Evolutionary conservation across 1,140 invertebrate species (phyloP), one percentile per base, ranked within the genome.

Genomic region (Leptoteleia sp.): DNA sequence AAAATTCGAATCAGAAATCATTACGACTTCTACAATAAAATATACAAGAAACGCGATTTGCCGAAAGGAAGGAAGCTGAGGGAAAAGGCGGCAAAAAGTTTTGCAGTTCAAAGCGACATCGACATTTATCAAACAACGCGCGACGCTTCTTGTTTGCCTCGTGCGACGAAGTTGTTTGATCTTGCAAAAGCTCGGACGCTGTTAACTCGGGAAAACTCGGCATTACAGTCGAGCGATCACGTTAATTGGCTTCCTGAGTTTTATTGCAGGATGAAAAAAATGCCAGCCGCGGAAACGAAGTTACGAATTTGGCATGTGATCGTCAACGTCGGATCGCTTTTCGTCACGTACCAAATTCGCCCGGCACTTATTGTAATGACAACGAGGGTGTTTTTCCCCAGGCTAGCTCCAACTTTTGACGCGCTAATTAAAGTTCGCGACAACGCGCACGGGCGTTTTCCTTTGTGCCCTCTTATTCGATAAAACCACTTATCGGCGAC

Each of bases 241-340:
- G 38, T 57, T 80, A 76, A 80, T 80, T 71, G 65, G 35, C 52
- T 75, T 40, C 54, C 35, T 70, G n/a, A 6, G 12, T 19, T 35
- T 25, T 3, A 35, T 38, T 27, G 42, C 40, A 13, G 55, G 57
- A 59, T 19, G 33, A 65, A 73, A 75, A 35, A 42, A 42, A 40
- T 8, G 50, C n/a, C n/a, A n/a, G 33, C 33, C 15, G 7, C 22
- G 40, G 15, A 48, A 62, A 43, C n/a, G 22, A 35, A 71, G 33
- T 71, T 59, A 33, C 42, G 45, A 54, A 64, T 72, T 62, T 42
- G 7, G 13, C 16, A 27, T 38, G 62, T 31, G 38, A 68, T 70
- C 15, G 29, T 59, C 37, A 72, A 64, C 52, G 31, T 31, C 4
- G 33, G 22, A 48, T 62, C 35, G 42, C 42, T 38, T 42, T 52